Conservation (phyloP, 2,888 invertebrate genomes). For the Apamea sordens region DNA sequence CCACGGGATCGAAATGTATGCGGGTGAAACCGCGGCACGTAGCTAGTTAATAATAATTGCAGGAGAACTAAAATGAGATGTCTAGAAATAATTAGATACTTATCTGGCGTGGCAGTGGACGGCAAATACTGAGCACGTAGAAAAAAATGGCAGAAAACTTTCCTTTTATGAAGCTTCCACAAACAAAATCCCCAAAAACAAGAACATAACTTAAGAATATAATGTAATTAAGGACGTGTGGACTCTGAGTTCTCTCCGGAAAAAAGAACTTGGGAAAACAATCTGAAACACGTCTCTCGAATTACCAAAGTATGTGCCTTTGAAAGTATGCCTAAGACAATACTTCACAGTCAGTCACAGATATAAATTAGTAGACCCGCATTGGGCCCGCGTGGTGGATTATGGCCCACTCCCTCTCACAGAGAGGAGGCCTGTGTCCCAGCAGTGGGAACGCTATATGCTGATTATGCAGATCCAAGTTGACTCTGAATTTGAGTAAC, state of each 20-base stretch:
- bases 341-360: neutral
- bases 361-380: neutral
- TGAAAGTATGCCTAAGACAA: neutral
- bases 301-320: slow-evolving; percentile 29
- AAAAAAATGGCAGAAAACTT: slow-evolving; percentile 6
- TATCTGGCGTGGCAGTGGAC: neutral
- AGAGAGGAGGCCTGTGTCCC: too few relatives aligned
- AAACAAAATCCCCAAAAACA: slow-evolving; percentile 24
- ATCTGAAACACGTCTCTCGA: slow-evolving; percentile 36
- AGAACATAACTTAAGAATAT: slow-evolving; percentile 16
- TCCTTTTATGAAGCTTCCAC: slow-evolving; percentile 14
- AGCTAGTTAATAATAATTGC: neutral
- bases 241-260: slow-evolving; percentile 27
- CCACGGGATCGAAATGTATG: too few relatives aligned
- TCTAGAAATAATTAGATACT: neutral
- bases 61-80: neutral
- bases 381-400: too few relatives aligned
- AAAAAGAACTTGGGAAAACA: slow-evolving; percentile 23
- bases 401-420: too few relatives aligned
- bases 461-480: too few relatives aligned
- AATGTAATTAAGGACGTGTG: slow-evolving; percentile 41
- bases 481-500: neutral
- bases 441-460: neutral
- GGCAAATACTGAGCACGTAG: neutral
- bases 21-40: too few relatives aligned